Percentiles rank a stretch among this genome's conserved stretches.
Evolutionary conservation across 2,888 invertebrate species (phyloP).

Genomic region (Eupsilia transversa): DNA sequence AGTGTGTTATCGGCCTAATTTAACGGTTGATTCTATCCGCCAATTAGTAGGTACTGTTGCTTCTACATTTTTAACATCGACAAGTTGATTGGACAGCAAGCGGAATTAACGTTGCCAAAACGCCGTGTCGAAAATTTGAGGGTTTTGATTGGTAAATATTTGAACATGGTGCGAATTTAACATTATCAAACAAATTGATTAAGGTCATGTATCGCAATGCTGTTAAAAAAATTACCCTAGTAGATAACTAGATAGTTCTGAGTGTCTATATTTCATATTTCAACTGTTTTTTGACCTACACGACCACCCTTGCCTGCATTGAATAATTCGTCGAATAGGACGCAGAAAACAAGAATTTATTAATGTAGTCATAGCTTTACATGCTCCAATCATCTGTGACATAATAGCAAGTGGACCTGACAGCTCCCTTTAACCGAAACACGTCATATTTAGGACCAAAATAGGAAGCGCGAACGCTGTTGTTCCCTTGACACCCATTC

Average conservation of each 20-base stretch:
- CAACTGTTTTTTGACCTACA: background rate
- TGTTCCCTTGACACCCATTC: constrained; percentile 23
- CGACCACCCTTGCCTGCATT: too few species aligned
- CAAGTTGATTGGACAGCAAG: constrained; percentile 20
- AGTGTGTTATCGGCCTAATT: constrained; percentile 39
- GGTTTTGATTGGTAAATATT: background rate
- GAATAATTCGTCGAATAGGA: background rate
- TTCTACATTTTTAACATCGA: constrained; percentile 21
- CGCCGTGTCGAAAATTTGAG: background rate
- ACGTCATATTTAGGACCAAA: constrained; percentile 34
- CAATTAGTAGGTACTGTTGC: constrained; percentile 22
- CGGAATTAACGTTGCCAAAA: background rate
- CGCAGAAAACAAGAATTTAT: background rate
- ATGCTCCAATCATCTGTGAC: constrained; percentile 54
- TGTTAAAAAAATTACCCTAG: too few species aligned
- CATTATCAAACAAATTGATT: background rate
- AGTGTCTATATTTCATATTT: background rate
- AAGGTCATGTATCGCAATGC: background rate
- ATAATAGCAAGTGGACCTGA: constrained; percentile 60
- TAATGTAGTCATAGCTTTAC: constrained; percentile 30
- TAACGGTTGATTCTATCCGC: constrained; percentile 40
- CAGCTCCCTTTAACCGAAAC: constrained; percentile 57
- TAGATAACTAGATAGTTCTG: background rate
- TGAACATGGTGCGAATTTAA: background rate
- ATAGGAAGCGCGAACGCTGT: constrained; percentile 27